Percentiles rank a stretch among this genome's conserved stretches.
Conservation (phyloP, 23 tunicate genomes). For the Phallusia fumigata region DNA sequence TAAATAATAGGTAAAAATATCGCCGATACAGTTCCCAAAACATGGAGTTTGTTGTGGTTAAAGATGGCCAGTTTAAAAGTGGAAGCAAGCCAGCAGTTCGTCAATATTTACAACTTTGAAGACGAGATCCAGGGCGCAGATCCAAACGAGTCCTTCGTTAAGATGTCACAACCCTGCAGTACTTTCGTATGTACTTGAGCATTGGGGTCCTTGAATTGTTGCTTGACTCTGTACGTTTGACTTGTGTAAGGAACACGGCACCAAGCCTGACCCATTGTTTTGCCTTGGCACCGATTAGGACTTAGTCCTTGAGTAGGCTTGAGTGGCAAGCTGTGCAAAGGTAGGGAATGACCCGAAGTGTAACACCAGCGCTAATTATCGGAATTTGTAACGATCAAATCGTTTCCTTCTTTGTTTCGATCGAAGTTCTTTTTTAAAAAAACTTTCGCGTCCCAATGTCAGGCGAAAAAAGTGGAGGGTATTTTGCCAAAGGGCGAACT, state of each 20-base stretch:
- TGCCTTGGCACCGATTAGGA: not conserved
- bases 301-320: not conserved
- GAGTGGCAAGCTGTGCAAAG: constrained; percentile 2
- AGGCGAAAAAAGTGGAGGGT: too few species aligned
- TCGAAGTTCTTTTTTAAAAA: not conserved
- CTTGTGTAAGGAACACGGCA: not conserved
- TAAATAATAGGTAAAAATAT: too few species aligned
- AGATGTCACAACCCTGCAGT: not conserved
- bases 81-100: not conserved
- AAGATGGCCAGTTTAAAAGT: not conserved
- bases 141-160: not conserved
- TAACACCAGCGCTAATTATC: not conserved
- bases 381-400: not conserved
- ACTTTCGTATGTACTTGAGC: not conserved
- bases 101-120: not conserved
- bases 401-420: not conserved
- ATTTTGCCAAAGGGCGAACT: too few species aligned
- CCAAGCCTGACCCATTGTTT: not conserved
- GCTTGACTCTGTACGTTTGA: not conserved
- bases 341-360: not conserved
- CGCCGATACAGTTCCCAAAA: too few species aligned
- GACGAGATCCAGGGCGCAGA: not conserved
- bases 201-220: not conserved
- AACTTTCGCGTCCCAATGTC: too few species aligned
- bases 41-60: too few species aligned